phyloP scores from a whole-genome alignment of 2,113 vertebrate genomes.

The Coptodon rendalli region DNA sequence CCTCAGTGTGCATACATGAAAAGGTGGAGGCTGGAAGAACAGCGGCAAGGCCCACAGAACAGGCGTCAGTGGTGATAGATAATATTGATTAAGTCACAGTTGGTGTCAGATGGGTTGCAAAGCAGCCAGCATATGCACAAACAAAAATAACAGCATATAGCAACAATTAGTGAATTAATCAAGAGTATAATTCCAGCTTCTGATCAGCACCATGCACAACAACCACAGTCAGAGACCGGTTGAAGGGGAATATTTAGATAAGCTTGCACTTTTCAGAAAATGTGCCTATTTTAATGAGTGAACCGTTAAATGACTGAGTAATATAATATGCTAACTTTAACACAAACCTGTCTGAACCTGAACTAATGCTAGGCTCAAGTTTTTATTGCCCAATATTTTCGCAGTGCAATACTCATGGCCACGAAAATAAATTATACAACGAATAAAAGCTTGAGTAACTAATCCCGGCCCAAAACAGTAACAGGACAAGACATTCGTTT shows the following conservation, averaged over 20 bases:
- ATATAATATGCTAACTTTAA: neutral
- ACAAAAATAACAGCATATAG: neutral
- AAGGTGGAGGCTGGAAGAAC: neutral
- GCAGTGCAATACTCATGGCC: neutral
- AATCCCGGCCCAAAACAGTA: neutral
- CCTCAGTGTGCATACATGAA: neutral
- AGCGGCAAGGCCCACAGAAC: neutral
- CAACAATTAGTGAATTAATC: neutral
- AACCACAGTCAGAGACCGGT: neutral
- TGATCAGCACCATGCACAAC: neutral
- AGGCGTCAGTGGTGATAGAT: neutral
- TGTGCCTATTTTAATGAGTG: neutral
- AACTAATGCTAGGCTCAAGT: neutral
- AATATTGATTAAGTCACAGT: neutral
- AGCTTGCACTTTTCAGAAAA: neutral
- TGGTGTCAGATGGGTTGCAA: neutral
- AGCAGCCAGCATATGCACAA: neutral
- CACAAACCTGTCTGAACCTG: neutral
- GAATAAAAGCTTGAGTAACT: neutral
- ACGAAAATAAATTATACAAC: neutral
- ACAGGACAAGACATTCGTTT: neutral
- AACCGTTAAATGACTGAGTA: neutral
- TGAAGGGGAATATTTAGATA: neutral
- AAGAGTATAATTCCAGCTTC: neutral
- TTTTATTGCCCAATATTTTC: neutral